Evolutionary conservation across 1,140 invertebrate genomes (phyloP), one percentile per base, ranked within the genome.

Genomic region (Eriosoma lanigerum): DNA sequence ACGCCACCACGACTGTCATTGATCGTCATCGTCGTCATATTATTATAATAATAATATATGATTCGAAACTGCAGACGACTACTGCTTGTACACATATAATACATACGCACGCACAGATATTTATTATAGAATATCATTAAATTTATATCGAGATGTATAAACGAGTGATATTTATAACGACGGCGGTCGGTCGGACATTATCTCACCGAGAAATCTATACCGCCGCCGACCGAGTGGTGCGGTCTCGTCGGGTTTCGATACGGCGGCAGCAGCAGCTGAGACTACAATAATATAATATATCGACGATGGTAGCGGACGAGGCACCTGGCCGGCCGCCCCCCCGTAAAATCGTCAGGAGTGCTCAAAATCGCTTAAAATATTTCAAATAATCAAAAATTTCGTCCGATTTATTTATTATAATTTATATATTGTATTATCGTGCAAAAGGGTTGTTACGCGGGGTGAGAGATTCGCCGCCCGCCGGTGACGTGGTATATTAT

Each of bases 201-300:
- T 72, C 68, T 29, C 10, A 72, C 68, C 68, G 68, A 72, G 68
- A 72, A 52, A 72, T 72, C 68, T 72, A 72, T 72, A 29, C 66
- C 17, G 21, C 12, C 15, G 66, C 44, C 44, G 13, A 13, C 44
- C 13, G 38, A 62, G 17, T 12, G 8, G 29, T 64, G 32, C 32
- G 62, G 32, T 68, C 13, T 48, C 38, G 64, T n/a, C 38, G n/a
- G 38, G 64, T 44, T 68, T n/a, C 38, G 29, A 62, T 26, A 8
- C n/a, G 5, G 64, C 64, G n/a, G 38, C 32, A 46, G 64, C 32
- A 21, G 8, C 32, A 38, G 32, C 32, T n/a, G 32, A 4, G 8
- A 3, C 32, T 38, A 38, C 8, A 38, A 38, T 38, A 8, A 4
- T 1, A 48, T 48, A 13, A 15, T 48, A 15, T 48, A 10, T 48